Evolutionary conservation across 1,140 invertebrate genomes (phyloP).

Genomic region (Danaus plexippus): DNA sequence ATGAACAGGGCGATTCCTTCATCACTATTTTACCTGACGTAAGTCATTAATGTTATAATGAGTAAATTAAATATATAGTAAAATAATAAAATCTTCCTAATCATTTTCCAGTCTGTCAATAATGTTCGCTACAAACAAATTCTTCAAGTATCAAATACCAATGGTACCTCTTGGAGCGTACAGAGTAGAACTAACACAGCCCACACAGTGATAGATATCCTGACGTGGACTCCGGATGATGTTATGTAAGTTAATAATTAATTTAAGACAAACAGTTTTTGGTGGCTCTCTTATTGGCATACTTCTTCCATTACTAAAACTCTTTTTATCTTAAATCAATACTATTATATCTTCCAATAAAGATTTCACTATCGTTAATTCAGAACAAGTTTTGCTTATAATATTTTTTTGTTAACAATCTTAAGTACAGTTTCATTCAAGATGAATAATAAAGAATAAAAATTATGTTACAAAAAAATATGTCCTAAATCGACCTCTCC

Average conservation of each 20-base stretch:
- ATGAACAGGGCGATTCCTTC: conserved; percentile 49
- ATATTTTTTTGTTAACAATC: too few relatives aligned
- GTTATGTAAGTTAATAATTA: conserved; percentile 40
- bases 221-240: conserved; percentile 81
- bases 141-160: conserved; percentile 40
- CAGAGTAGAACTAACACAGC: conserved; percentile 38
- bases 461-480: too few relatives aligned
- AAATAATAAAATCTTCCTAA: background rate
- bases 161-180: conserved; percentile 33
- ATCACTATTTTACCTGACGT: conserved; percentile 64
- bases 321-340: too few relatives aligned
- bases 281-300: too few relatives aligned
- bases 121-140: conserved; percentile 61
- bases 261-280: too few relatives aligned
- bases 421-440: too few relatives aligned
- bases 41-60: conserved; percentile 20
- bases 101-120: conserved; percentile 43
- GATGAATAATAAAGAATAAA: too few relatives aligned
- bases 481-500: conserved; percentile 28
- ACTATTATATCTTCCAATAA: too few relatives aligned
- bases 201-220: conserved; percentile 80
- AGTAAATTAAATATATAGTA: too few relatives aligned
- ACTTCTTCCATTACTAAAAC: too few relatives aligned
- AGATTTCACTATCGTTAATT: too few relatives aligned
- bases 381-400: too few relatives aligned